A percentile compares a stretch with the other conserved stretches of the same genome.
phyloP scores from a whole-genome alignment of 2,888 invertebrate genomes.

The Lamproptera curius region DNA sequence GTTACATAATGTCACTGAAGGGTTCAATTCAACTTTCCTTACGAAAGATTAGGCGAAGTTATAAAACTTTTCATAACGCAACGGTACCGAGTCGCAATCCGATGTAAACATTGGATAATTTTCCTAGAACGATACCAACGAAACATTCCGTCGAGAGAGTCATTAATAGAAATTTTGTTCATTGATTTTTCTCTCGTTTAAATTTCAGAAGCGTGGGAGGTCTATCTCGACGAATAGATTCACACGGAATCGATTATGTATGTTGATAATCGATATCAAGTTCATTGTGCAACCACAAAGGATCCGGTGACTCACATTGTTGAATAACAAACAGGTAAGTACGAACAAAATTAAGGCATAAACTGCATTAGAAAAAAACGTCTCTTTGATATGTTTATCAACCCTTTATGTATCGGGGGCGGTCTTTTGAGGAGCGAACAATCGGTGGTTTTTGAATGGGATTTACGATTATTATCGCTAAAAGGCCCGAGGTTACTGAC shows the following conservation, averaged over 20 bases:
- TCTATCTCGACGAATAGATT: conserved; percentile 49
- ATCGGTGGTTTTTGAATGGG: conserved; percentile 63
- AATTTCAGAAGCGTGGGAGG: conserved; percentile 45
- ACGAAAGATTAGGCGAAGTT: conserved; percentile 28
- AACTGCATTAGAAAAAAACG: conserved; percentile 35
- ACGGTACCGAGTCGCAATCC: conserved; percentile 10
- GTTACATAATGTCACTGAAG: conserved; percentile 31
- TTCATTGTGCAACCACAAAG: conserved; percentile 62
- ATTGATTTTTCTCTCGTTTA: conserved; percentile 5
- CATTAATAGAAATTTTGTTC: conserved; percentile 4
- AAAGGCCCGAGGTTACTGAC: conserved; percentile 68
- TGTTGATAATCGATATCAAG: conserved; percentile 60
- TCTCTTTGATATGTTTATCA: conserved; percentile 75
- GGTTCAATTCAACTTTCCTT: conserved; percentile 23
- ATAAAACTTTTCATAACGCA: conserved; percentile 26
- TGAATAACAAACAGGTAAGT: conserved; percentile 65
- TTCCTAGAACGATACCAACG: conserved; percentile 9
- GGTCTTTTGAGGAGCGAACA: conserved; percentile 54
- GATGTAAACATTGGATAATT: conserved; percentile 12
- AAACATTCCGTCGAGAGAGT: conserved; percentile 4
- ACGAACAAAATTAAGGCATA: conserved; percentile 36
- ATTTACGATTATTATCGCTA: conserved; percentile 62
- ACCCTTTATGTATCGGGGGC: conserved; percentile 64
- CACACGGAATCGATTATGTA: conserved; percentile 51
- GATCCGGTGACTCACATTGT: conserved; percentile 51